phyloP scores from a whole-genome alignment of 2,888 invertebrate genomes.

The Pseudeuparius sepicola region DNA sequence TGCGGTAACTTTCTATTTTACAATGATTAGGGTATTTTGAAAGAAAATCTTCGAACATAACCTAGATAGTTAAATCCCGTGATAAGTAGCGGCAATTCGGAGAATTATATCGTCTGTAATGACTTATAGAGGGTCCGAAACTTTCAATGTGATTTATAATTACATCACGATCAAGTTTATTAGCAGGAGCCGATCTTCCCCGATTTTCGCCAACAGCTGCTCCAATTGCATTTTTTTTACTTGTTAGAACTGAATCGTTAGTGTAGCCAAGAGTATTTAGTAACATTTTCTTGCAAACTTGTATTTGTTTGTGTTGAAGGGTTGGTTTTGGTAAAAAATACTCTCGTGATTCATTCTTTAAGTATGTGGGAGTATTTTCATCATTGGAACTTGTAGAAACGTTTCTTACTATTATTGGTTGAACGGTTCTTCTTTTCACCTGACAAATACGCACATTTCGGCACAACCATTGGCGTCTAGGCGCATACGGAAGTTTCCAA shows the following conservation, averaged over 20 bases:
- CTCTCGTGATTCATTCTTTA: conserved; percentile 12
- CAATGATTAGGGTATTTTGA: conserved; percentile 11
- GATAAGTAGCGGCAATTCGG: conserved; percentile 13
- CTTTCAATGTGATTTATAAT: conserved; percentile 14
- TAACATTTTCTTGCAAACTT: conserved; percentile 12
- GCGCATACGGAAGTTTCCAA: conserved; percentile 4
- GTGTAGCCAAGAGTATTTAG: conserved; percentile 12
- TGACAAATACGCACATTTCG: conserved; percentile 9
- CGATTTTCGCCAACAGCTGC: conserved; percentile 13
- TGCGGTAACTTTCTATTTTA: conserved; percentile 14
- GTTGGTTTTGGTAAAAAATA: conserved; percentile 13
- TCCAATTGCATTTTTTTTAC: conserved; percentile 11
- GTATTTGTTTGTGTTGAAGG: conserved; percentile 8
- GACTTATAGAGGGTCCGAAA: conserved; percentile 12
- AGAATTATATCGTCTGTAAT: conserved; percentile 14
- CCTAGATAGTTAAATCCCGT: conserved; percentile 13
- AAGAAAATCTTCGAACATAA: conserved; percentile 12
- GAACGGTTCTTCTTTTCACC: conserved; percentile 7
- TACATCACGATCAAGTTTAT: conserved; percentile 11
- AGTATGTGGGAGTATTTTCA: conserved; percentile 9
- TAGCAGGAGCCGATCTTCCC: conserved; percentile 12
- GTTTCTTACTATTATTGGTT: conserved; percentile 9
- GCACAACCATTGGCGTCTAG: conserved; percentile 12
- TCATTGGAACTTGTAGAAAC: neutral
- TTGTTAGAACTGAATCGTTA: conserved; percentile 10